Evolutionary conservation across 2,888 invertebrate genomes (phyloP), one percentile per base, ranked within the genome.

Genomic region (Cybosia mesomella): DNA sequence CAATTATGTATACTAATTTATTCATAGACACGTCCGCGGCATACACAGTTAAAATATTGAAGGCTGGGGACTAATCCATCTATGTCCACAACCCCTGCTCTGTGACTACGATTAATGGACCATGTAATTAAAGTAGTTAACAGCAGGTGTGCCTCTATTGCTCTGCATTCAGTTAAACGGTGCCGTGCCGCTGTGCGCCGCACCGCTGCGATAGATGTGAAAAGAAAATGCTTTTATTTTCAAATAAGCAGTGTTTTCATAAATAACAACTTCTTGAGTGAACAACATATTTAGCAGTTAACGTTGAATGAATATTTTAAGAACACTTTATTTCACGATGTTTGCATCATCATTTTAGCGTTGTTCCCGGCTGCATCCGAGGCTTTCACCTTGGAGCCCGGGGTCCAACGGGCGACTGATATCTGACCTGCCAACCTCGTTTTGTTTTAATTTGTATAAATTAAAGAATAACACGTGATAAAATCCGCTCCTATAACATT

Each of bases 91-190:
- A 79, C 90, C 88, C 90, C 87, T 88, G 88, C 81, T 83, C 83
- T 71, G 83, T 80, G 87, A 88, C 88, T 86, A 84, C 86, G 87
- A 92, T 92, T 90, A 92, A 92, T 92, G 87, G 74, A 79, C 81
- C 82, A 85, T 87, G 88, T 91, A 92, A 92, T 92, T 92, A 92
- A 90, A 92, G 87, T 91, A 90, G 91, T 91, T 88, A 89, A 86
- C 87, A 86, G 83, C 91, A 91, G 92, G 91, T 91, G 91, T 84
- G 83, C 84, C 85, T 83, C 82, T 85, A 80, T 75, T 75, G 72
- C 77, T 71, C 64, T 49, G 67, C 69, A 79, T 73, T 71, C 68
- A 71, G 59, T 70, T 64, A 70, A 77, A 79, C 74, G n/a, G n/a
- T 28, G 72, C 61, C 62, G 59, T 63, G 58, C 66, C 60, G n/a